Percentiles rank a stretch among this genome's conserved stretches.
Evolutionary conservation across 2,797 vertebrate genomes (phyloP).

Genomic region (Phoebastria nigripes): DNA sequence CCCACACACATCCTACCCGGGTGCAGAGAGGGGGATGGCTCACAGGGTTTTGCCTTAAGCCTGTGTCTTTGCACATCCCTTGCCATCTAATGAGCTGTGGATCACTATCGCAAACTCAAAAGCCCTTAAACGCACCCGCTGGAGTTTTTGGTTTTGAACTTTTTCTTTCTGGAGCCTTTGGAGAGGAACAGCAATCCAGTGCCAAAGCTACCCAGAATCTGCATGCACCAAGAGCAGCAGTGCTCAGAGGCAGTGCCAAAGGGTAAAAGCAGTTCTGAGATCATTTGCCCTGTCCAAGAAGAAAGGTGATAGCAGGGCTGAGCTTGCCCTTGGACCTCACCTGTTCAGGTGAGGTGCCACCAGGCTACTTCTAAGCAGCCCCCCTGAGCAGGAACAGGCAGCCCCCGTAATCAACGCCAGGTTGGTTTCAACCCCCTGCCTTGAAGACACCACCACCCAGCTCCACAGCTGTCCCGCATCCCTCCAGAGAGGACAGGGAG

Average conservation of each 20-base stretch:
- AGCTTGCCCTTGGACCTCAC: neutral
- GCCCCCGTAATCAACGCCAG: neutral
- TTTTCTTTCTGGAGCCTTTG: constrained; percentile 17
- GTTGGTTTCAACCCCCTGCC: neutral
- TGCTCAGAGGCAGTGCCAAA: neutral
- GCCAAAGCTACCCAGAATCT: neutral
- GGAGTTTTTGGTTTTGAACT: constrained; percentile 66
- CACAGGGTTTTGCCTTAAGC: neutral
- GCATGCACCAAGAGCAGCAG: neutral
- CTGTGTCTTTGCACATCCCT: neutral
- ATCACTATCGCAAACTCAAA: neutral
- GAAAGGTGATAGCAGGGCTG: neutral
- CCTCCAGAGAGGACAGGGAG: neutral
- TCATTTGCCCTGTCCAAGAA: neutral
- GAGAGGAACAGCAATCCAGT: neutral
- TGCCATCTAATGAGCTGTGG: neutral
- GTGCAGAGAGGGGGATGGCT: constrained; percentile 18
- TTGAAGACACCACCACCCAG: neutral
- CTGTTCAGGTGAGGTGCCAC: neutral
- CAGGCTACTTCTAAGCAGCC: neutral
- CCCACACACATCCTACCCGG: constrained; percentile 42
- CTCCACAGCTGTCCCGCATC: neutral
- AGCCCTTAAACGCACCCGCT: constrained; percentile 47
- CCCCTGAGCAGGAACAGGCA: neutral
- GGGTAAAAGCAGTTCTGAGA: neutral